Percentiles rank a stretch among this genome's conserved stretches.
Evolutionary conservation across 2,113 vertebrate genomes (phyloP).

Genomic region (Brachirus orientalis): DNA sequence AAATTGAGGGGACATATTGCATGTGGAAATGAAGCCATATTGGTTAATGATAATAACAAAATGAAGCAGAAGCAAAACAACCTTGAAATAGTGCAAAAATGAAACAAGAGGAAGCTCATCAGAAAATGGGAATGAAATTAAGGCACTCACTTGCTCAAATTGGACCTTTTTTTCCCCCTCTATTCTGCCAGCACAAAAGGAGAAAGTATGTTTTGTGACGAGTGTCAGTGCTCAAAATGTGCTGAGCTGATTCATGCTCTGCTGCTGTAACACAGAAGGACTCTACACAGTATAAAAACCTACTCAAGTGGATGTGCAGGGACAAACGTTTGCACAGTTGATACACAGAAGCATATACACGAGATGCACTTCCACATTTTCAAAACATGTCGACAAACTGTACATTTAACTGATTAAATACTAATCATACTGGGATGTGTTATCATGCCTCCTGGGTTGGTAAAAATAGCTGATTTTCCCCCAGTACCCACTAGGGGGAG

Average conservation of each 20-base stretch:
- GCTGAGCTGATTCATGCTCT: conserved; percentile 19
- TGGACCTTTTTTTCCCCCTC: conserved; percentile 27
- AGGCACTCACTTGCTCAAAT: conserved; percentile 49
- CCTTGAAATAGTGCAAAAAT: conserved; percentile 33
- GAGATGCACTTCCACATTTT: neutral
- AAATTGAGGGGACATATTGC: conserved; percentile 21
- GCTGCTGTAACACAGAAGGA: neutral
- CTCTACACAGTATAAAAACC: neutral
- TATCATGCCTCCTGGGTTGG: neutral
- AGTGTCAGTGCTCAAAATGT: conserved; percentile 25
- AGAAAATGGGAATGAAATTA: conserved; percentile 58
- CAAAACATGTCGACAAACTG: neutral
- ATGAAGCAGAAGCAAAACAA: conserved; percentile 42
- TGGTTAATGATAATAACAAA: conserved; percentile 53
- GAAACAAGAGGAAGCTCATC: conserved; percentile 60
- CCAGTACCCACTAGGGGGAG: conserved; percentile 76
- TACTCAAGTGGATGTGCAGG: neutral
- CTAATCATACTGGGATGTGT: neutral
- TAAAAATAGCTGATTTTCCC: conserved; percentile 32
- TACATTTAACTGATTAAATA: neutral
- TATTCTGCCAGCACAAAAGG: conserved; percentile 43
- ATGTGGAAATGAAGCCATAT: conserved; percentile 43
- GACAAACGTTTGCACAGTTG: neutral
- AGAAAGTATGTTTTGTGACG: conserved; percentile 35
- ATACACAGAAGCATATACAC: neutral